A percentile compares a stretch with the other conserved stretches of the same genome.
Conservation (phyloP, 2,888 invertebrate species). For the Lordiphosa andalusiaca region DNA sequence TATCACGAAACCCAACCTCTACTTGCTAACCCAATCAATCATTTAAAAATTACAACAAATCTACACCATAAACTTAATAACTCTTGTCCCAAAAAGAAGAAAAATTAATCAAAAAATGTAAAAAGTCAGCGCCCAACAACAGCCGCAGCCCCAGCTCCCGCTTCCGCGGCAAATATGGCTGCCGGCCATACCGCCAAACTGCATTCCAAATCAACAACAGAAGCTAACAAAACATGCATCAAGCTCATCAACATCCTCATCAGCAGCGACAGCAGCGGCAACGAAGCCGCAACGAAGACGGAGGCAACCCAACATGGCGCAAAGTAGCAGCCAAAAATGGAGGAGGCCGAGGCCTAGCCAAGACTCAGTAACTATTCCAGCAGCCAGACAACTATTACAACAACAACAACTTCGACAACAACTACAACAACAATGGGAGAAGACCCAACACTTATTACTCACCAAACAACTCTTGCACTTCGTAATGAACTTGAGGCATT, state of each 20-base stretch:
- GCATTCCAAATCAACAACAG: constrained; percentile 74
- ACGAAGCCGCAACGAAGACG: constrained; percentile 6
- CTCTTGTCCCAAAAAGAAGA: constrained; percentile 27
- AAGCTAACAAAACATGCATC: constrained; percentile 74
- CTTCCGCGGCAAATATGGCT: constrained; percentile 39
- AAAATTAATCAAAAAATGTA: constrained; percentile 63
- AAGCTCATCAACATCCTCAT: constrained; percentile 71
- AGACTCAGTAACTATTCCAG: constrained; percentile 37
- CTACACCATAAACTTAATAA: constrained; percentile 27
- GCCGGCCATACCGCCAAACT: constrained; percentile 60
- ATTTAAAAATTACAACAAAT: not conserved
- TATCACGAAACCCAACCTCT: too few species aligned
- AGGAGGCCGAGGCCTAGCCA: constrained; percentile 28
- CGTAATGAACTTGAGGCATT: constrained; percentile 71
- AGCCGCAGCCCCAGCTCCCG: constrained; percentile 13
- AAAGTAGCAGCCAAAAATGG: constrained; percentile 67
- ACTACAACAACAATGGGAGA: constrained; percentile 13
- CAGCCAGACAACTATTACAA: constrained; percentile 52
- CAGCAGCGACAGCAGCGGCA: constrained; percentile 28
- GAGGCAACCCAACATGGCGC: constrained; percentile 37
- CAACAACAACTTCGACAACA: constrained; percentile 32
- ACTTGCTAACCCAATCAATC: not conserved
- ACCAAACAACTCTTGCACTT: constrained; percentile 67
- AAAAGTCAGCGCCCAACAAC: constrained; percentile 49
- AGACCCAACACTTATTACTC: constrained; percentile 61